phyloP scores from a whole-genome alignment of 2,797 vertebrate genomes.

The Anguilla pacifica region DNA sequence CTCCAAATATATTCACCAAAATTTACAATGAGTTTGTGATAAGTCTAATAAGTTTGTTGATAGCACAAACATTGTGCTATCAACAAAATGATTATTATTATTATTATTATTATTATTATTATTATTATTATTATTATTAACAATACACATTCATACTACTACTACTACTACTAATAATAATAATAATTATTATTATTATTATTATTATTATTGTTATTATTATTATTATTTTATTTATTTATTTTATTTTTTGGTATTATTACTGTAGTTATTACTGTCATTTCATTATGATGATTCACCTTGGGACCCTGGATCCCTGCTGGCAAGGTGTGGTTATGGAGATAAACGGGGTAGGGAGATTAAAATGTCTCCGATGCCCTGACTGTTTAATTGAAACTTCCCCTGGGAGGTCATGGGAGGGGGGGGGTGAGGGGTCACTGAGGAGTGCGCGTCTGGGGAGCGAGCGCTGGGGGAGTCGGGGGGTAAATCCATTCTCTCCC shows the following conservation, averaged over 20 bases:
- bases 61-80: background rate
- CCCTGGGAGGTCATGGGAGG: constrained; percentile 51
- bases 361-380: constrained; percentile 68
- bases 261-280: background rate
- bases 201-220: background rate
- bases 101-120: too few species aligned
- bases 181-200: too few species aligned
- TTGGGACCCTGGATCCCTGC: constrained; percentile 50
- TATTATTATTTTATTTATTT: background rate
- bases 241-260: background rate
- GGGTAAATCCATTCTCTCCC: constrained; percentile 68
- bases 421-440: constrained; percentile 35
- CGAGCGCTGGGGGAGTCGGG: constrained; percentile 59
- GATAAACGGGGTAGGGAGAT: constrained; percentile 70
- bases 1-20: background rate
- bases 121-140: background rate
- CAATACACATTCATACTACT: too few species aligned
- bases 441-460: constrained; percentile 52
- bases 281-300: constrained; percentile 46
- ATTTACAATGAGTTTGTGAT: background rate
- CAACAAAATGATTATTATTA: background rate
- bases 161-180: too few species aligned
- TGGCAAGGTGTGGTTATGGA: constrained; percentile 62
- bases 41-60: too few species aligned
- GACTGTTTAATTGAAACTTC: constrained; percentile 75